These are phyloP conservation scores for Cerastoderma edule DNA, from an alignment of 2,888 invertebrate species.

Conservation along the genomic window DNA sequence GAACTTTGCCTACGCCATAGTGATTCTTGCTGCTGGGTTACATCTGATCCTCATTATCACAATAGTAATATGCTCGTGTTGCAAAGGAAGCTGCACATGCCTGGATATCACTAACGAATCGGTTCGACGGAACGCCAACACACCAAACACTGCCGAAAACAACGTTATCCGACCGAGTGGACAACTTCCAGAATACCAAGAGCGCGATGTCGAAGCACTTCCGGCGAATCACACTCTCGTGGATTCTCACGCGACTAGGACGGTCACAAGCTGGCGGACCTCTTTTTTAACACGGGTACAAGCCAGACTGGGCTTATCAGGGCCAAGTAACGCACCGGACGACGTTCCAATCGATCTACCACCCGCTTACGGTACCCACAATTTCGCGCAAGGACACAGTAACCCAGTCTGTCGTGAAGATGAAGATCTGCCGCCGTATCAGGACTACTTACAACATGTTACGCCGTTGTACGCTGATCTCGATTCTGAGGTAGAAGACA, in stretches of 20 bases:
- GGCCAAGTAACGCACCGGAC: background rate
- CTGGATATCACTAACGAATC: constrained; percentile 1
- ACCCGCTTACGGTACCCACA: constrained; percentile 14
- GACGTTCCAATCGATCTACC: constrained; percentile 11
- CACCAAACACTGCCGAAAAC: too few relatives aligned
- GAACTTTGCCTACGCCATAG: constrained; percentile 14
- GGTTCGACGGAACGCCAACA: too few relatives aligned
- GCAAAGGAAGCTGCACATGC: constrained; percentile 2
- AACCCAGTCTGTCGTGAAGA: constrained; percentile 17
- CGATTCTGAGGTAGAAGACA: constrained; percentile 29
- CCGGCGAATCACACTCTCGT: background rate
- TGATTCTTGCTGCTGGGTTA: constrained; percentile 1
- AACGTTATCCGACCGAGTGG: background rate
- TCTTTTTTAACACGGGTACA: constrained; percentile 35
- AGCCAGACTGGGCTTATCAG: constrained; percentile 7
- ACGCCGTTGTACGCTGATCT: constrained; percentile 11
- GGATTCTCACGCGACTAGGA: constrained; percentile 16
- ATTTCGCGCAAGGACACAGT: constrained; percentile 3
- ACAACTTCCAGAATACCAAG: constrained; percentile 20
- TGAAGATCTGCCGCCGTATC: constrained; percentile 30
- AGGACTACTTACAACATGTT: constrained; percentile 11
- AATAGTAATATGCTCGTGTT: constrained; percentile 16
- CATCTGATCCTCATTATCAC: constrained; percentile 17
- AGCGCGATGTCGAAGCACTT: constrained; percentile 5
- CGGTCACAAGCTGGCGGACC: constrained; percentile 31